phyloP scores from a whole-genome alignment of 2,888 invertebrate genomes.

The Cistogaster globosa region DNA sequence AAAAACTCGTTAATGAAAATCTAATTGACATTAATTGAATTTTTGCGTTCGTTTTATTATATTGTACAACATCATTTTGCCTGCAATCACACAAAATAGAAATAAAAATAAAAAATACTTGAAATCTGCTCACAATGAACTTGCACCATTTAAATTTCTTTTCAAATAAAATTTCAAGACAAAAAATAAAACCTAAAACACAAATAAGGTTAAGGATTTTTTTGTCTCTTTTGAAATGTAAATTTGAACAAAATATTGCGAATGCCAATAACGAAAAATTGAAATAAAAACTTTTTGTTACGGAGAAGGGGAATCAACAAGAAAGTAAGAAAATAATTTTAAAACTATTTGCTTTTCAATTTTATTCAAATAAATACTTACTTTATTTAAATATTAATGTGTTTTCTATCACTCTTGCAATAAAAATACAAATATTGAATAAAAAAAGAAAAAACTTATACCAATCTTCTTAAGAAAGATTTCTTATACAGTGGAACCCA shows the following conservation, averaged over 20 bases:
- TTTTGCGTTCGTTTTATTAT: constrained; percentile 28
- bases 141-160: constrained; percentile 9
- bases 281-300: constrained; percentile 21
- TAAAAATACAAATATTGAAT: constrained; percentile 15
- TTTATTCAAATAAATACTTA: neutral
- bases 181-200: constrained; percentile 5
- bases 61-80: too few species aligned
- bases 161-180: neutral
- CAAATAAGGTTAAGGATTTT: constrained; percentile 56
- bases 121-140: neutral
- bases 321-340: constrained; percentile 7
- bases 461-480: neutral
- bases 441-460: neutral
- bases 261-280: neutral
- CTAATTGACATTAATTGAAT: constrained; percentile 69
- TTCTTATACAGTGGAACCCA: neutral
- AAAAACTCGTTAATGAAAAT: constrained; percentile 59
- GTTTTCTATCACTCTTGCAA: constrained; percentile 33
- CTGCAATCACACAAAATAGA: constrained; percentile 18
- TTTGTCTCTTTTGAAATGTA: neutral
- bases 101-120: constrained; percentile 10
- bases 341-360: constrained; percentile 37
- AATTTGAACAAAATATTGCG: constrained; percentile 1
- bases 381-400: constrained; percentile 42
- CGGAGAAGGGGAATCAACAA: neutral